phyloP scores from a whole-genome alignment of 2,113 vertebrate species.

The Mirza zaza region DNA sequence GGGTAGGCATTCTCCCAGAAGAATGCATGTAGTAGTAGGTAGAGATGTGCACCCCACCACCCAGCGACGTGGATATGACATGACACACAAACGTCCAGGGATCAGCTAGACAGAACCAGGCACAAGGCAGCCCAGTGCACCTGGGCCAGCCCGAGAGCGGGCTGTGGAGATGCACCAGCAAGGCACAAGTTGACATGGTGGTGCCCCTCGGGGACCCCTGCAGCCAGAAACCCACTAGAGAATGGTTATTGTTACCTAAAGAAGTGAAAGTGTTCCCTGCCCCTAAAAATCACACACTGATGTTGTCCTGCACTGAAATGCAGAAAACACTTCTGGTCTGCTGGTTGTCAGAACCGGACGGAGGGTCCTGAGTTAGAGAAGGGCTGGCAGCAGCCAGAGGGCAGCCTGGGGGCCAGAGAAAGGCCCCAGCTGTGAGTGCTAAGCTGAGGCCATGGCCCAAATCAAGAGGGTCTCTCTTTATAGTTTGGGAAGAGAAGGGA shows the following conservation, averaged over 20 bases:
- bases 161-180: too few species aligned
- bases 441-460: accelerated
- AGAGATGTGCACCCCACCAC: neutral
- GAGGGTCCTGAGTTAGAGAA: neutral
- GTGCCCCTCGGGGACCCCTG: neutral
- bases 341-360: neutral
- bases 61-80: accelerated
- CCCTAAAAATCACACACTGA: neutral
- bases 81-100: accelerated
- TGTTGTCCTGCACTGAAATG: neutral
- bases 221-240: neutral
- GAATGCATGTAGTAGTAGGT: accelerated
- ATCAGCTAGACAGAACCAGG: neutral
- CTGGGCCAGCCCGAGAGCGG: too few species aligned
- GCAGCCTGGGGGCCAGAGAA: neutral
- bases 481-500: neutral
- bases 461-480: neutral
- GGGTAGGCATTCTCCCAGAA: neutral
- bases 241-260: neutral
- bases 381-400: neutral
- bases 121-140: too few species aligned
- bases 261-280: neutral
- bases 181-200: neutral
- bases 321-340: neutral
- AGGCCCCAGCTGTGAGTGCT: too few species aligned